Percentiles rank a stretch among this genome's conserved stretches.
Evolutionary conservation across 2,113 vertebrate species (phyloP).

Genomic region (Corydoras maculifer): DNA sequence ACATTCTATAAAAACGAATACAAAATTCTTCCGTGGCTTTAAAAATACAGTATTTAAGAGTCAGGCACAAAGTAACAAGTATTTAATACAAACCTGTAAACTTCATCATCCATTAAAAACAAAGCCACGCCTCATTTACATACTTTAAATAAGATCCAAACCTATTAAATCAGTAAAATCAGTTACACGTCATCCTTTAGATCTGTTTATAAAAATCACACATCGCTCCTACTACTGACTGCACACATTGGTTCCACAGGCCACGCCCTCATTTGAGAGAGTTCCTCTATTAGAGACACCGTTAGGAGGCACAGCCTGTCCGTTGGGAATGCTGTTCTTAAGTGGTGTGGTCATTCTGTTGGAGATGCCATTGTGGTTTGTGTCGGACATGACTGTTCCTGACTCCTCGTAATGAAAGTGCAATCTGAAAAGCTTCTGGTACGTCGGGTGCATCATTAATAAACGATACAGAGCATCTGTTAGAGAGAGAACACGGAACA

Average conservation of each 20-base stretch:
- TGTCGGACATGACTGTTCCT: not conserved
- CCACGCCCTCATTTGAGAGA: too few species aligned
- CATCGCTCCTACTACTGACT: too few species aligned
- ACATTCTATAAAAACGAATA: slow-evolving; percentile 17
- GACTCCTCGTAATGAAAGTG: slow-evolving; percentile 44
- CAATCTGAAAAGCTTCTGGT: slow-evolving; percentile 47
- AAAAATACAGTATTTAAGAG: not conserved
- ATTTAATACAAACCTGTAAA: too few species aligned
- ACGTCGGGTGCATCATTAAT: slow-evolving; percentile 57
- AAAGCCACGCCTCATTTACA: not conserved
- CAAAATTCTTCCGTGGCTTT: not conserved
- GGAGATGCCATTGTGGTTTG: slow-evolving; percentile 43
- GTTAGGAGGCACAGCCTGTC: slow-evolving; percentile 6
- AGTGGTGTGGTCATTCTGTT: slow-evolving; percentile 26
- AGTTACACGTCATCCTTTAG: not conserved
- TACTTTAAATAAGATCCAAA: not conserved
- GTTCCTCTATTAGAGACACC: too few species aligned
- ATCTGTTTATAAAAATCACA: too few species aligned
- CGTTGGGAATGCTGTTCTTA: slow-evolving; percentile 41
- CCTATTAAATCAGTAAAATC: too few species aligned
- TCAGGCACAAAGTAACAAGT: too few species aligned
- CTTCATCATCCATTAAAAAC: not conserved
- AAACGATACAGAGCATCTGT: slow-evolving; percentile 39
- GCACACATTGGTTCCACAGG: too few species aligned
- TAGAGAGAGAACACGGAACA: slow-evolving; percentile 26